phyloP scores from a whole-genome alignment of 1,140 invertebrate genomes.

The Diploscapter pachys region DNA sequence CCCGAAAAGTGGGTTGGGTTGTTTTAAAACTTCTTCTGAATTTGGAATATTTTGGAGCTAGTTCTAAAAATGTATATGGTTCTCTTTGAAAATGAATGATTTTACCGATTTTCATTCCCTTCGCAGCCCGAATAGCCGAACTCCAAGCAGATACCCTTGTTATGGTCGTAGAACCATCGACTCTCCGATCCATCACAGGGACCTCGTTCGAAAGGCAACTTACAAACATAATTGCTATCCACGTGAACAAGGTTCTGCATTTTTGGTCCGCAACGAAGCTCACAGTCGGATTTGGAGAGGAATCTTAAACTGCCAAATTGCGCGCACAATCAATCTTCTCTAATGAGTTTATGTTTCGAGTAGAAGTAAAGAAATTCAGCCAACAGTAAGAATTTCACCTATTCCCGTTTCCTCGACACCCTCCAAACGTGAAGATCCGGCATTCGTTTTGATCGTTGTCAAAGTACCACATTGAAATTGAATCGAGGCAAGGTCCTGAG shows the following conservation, averaged over 20 bases:
- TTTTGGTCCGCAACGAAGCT: slow-evolving; percentile 46
- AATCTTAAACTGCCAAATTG: slow-evolving; percentile 63
- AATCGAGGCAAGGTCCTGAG: slow-evolving; percentile 51
- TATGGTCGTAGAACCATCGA: slow-evolving; percentile 77
- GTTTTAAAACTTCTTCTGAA: too few relatives aligned
- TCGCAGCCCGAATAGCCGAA: slow-evolving; percentile 80
- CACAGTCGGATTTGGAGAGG: slow-evolving; percentile 69
- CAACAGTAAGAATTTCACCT: slow-evolving; percentile 35
- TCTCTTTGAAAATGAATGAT: not conserved
- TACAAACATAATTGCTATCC: slow-evolving; percentile 63
- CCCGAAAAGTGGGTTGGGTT: too few relatives aligned
- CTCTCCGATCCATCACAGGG: slow-evolving; percentile 73
- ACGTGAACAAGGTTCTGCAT: slow-evolving; percentile 24
- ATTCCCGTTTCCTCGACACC: slow-evolving; percentile 80
- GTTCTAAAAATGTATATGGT: too few relatives aligned
- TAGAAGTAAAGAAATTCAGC: too few relatives aligned
- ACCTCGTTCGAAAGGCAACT: slow-evolving; percentile 72
- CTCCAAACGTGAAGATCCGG: slow-evolving; percentile 75
- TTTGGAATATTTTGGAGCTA: too few relatives aligned
- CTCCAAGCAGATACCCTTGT: slow-evolving; percentile 79
- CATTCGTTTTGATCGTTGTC: slow-evolving; percentile 62
- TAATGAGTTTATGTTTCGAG: too few relatives aligned
- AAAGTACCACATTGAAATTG: slow-evolving; percentile 63
- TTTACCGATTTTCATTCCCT: slow-evolving; percentile 75
- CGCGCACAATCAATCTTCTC: too few relatives aligned